phyloP scores from a whole-genome alignment of 1,140 invertebrate species.

The Drosophila subpulchrella region DNA sequence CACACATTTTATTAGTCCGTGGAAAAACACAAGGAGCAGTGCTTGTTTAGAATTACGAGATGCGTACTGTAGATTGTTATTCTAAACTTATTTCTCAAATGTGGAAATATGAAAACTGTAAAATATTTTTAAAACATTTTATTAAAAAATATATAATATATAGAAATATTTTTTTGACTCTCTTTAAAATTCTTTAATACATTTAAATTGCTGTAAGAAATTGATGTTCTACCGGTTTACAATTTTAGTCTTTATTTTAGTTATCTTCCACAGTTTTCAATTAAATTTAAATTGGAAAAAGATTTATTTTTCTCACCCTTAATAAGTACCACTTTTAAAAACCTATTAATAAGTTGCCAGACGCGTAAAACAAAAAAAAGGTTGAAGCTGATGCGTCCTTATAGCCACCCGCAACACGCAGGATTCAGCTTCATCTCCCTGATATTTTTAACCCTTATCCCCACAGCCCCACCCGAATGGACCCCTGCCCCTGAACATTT shows the following conservation, averaged over 20 bases:
- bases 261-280: no score
- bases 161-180: no score
- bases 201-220: no score
- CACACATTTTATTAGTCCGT: conserved; percentile 15
- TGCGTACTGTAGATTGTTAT: no score
- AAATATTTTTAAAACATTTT: no score
- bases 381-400: neutral
- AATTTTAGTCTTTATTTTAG: neutral
- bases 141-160: no score
- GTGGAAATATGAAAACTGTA: no score
- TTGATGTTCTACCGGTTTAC: no score
- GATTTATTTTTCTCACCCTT: neutral
- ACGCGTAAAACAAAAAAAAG: conserved; percentile 19
- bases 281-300: neutral
- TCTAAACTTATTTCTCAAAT: no score
- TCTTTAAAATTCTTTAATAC: no score
- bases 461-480: neutral
- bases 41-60: neutral
- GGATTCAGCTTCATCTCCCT: neutral
- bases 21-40: neutral
- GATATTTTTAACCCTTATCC: conserved; percentile 32
- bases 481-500: conserved; percentile 47
- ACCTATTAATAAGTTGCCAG: conserved; percentile 31
- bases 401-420: neutral
- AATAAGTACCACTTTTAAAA: conserved; percentile 17